Conservation (phyloP, 2,888 invertebrate genomes). For the Hartigia nigra region DNA sequence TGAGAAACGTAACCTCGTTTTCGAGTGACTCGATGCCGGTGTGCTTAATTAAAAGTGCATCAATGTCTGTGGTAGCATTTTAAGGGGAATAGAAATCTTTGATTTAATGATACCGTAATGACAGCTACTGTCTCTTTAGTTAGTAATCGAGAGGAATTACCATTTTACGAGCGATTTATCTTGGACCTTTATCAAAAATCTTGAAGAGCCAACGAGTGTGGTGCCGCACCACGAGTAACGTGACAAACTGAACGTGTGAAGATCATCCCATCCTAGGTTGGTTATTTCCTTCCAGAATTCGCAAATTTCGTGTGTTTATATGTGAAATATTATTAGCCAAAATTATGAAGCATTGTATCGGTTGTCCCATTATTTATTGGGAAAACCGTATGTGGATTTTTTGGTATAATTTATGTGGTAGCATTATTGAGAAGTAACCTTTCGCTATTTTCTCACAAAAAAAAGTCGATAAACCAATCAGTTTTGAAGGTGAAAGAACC, state of each 20-base stretch:
- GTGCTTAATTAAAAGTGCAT: neutral
- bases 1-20: constrained; percentile 42
- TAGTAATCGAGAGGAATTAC: constrained; percentile 51
- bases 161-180: constrained; percentile 55
- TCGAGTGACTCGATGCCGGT: neutral
- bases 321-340: neutral
- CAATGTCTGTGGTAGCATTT: neutral
- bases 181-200: constrained; percentile 37
- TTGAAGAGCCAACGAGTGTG: constrained; percentile 12
- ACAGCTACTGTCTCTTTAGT: constrained; percentile 30
- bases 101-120: neutral
- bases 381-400: neutral
- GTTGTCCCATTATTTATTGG: neutral
- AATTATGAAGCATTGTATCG: neutral
- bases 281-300: neutral
- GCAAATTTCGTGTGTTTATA: neutral
- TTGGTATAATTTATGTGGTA: neutral
- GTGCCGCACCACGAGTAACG: neutral
- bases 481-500: neutral
- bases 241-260: neutral
- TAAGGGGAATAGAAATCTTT: neutral
- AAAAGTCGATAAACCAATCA: neutral
- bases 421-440: neutral
- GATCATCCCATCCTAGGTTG: neutral
- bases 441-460: neutral